A percentile compares a stretch with the other conserved stretches of the same genome.
Evolutionary conservation across 2,113 vertebrate genomes (phyloP).

Genomic region (Cacatua alba): DNA sequence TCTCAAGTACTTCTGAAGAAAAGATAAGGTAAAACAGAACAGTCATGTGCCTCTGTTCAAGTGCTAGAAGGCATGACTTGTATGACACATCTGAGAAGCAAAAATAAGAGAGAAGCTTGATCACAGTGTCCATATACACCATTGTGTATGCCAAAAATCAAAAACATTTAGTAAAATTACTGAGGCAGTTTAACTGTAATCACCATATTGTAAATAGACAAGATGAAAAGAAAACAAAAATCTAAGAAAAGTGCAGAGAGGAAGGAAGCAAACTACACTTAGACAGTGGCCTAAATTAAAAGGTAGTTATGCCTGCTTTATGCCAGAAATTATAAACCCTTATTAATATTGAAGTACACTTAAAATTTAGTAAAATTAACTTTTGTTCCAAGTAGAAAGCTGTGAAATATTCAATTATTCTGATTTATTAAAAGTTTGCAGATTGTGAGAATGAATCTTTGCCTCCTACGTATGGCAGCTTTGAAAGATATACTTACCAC

Average conservation of each 20-base stretch:
- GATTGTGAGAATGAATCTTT: neutral
- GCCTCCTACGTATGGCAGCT: neutral
- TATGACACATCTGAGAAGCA: neutral
- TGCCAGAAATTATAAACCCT: neutral
- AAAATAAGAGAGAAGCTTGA: neutral
- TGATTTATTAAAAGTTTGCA: neutral
- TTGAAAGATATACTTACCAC: neutral
- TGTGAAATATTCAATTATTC: neutral
- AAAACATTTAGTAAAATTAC: neutral
- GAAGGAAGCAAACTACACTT: neutral
- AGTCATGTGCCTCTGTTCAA: neutral
- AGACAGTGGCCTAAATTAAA: neutral
- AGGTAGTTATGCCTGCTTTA: neutral
- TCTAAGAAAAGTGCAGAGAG: neutral
- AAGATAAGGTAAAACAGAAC: neutral
- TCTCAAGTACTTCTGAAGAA: neutral
- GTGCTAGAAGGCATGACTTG: neutral
- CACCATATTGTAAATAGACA: neutral
- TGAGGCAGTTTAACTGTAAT: neutral
- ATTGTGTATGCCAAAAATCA: neutral
- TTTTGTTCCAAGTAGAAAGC: neutral
- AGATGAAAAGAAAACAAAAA: neutral
- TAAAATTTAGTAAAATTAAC: neutral
- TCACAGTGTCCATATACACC: neutral
- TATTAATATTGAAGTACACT: neutral